These are phyloP conservation scores for Acinonyx jubatus DNA, from an alignment of 2,113 vertebrate genomes.

Conservation along the genomic window DNA sequence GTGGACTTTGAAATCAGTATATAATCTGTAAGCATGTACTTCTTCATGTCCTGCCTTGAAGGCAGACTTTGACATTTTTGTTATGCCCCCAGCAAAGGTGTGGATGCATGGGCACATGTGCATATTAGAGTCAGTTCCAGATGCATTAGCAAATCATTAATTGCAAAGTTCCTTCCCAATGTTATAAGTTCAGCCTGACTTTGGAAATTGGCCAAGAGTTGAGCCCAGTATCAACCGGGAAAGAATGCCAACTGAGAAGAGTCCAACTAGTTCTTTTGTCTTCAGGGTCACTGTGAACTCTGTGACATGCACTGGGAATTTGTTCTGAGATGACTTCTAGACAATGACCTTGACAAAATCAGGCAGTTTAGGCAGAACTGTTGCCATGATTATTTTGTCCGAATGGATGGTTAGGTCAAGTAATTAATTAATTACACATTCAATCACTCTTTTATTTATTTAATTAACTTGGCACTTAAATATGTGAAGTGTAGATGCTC, in stretches of 20 bases:
- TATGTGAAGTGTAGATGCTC: not conserved
- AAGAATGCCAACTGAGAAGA: not conserved
- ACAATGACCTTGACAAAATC: constrained; percentile 61
- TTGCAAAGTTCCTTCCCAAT: not conserved
- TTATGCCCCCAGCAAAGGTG: not conserved
- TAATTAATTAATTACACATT: constrained; percentile 71
- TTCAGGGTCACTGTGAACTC: not conserved
- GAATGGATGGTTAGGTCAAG: constrained; percentile 69
- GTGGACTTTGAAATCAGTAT: not conserved
- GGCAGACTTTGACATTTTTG: not conserved
- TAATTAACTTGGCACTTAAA: constrained; percentile 56
- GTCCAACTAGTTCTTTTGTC: not conserved
- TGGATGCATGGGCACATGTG: not conserved
- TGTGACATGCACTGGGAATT: not conserved
- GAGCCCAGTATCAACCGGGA: not conserved
- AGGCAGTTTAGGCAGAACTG: constrained; percentile 64
- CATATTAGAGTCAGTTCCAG: not conserved
- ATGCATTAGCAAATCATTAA: not conserved
- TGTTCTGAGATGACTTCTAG: not conserved
- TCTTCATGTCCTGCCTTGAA: not conserved
- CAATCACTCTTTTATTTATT: constrained; percentile 66
- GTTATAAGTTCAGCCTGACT: not conserved
- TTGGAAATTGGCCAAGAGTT: not conserved
- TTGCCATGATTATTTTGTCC: constrained; percentile 58
- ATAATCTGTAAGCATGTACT: not conserved